phyloP scores from a whole-genome alignment of 37 sponge, comb jelly and placozoan genomes.

The Cliona cf. orientalis region DNA sequence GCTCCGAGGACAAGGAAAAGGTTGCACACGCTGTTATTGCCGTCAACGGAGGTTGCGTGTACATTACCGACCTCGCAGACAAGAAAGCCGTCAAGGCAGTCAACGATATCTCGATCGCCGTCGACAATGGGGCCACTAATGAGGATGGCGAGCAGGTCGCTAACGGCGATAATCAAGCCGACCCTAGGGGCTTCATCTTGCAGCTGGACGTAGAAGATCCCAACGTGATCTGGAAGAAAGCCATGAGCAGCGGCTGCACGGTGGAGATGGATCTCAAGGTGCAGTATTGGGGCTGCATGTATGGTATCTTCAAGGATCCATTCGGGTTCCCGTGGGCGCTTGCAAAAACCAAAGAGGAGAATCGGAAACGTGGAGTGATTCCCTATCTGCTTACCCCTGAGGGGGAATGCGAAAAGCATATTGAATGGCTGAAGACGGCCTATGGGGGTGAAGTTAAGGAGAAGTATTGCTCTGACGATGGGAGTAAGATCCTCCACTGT shows the following conservation, averaged over 20 bases:
- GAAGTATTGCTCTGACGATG: constrained; percentile 18
- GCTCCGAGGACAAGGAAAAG: constrained; percentile 10
- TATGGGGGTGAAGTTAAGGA: constrained; percentile 30
- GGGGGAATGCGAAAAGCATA: constrained; percentile 30
- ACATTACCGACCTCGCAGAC: constrained; percentile 40
- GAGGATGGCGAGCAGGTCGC: not conserved
- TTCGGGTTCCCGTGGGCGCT: constrained; percentile 62
- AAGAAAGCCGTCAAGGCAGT: not conserved
- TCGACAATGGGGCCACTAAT: not conserved
- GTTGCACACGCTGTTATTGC: constrained; percentile 50
- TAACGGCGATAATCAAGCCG: not conserved
- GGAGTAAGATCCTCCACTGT: constrained; percentile 39
- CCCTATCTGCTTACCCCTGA: constrained; percentile 41
- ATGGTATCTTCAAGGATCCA: constrained; percentile 51
- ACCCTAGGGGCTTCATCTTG: constrained; percentile 17
- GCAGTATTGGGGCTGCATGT: constrained; percentile 54
- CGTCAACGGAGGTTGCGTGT: constrained; percentile 46
- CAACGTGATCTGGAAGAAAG: constrained; percentile 54
- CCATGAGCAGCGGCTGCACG: constrained; percentile 47
- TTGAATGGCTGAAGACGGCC: constrained; percentile 49
- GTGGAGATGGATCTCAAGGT: constrained; percentile 23
- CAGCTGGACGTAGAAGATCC: constrained; percentile 49
- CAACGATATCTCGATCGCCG: not conserved
- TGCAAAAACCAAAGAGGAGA: constrained; percentile 10
- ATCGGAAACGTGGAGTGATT: constrained; percentile 38